Base-by-base conservation (phyloP, 2,888 invertebrate species). In the Oscheius sp. region DNA sequence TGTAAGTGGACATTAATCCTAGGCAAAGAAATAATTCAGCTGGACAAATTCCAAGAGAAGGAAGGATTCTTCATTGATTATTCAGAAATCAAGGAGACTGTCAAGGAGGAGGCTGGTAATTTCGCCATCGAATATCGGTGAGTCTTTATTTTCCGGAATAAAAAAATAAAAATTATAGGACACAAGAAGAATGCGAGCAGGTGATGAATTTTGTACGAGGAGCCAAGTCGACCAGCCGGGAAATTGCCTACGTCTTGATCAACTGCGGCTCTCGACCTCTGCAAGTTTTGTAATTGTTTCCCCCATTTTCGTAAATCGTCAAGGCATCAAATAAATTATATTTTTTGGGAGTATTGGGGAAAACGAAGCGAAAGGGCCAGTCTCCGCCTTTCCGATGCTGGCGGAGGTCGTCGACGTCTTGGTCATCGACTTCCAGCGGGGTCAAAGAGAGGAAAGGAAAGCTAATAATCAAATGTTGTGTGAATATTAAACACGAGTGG, bases 201-300 rank as follows among this genome's bases (percentile, higher is more conserved):
- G 66, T 66, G 49, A 66, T 52, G 66, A 66, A 52, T 29, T 66
- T 66, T 29, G 52, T 66, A 16, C 25, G 49, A 27, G 66, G 66
- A 66, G 66, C 66, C 27, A 66, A 66, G 52, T 13, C 66, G 6
- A 52, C 49, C 16, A 35, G 52, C 21, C 49, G 25, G 18, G 52
- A 66, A n/a, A 35, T 66, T n/a, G 49, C 66, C 16, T 66, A 52
- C 21, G 52, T 49, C 27, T 27, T 66, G 9, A 7, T 66, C 49
- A n/a, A 27, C 29, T 66, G 66, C 27, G 52, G 66, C n/a, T 16
- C n/a, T 23, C 49, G 29, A 9, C 66, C 66, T 27, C 27, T 66
- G 13, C 29, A 29, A 27, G 52, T 66, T 66, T n/a, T 66, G 7
- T 66, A 61, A 29, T 1, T n/a, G 1, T 16, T 23, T 16, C n/a